Evolutionary conservation across 2,797 vertebrate genomes (phyloP).

Genomic region (Cephalopachus bancanus): DNA sequence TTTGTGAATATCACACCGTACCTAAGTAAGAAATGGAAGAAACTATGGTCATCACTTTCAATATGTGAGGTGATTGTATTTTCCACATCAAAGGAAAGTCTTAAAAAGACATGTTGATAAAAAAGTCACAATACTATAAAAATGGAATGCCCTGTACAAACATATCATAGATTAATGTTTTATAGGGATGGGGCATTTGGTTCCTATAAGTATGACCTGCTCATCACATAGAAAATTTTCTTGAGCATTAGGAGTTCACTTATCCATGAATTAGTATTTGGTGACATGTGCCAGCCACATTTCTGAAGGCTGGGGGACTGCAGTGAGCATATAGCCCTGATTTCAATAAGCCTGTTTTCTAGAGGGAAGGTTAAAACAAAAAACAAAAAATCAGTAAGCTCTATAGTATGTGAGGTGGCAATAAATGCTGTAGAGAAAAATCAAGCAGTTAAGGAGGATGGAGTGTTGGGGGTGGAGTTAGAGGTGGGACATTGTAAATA

Average conservation of each 20-base stretch:
- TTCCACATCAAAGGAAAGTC: not conserved
- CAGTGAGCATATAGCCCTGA: not conserved
- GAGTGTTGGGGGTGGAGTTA: not conserved
- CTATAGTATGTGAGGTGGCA: not conserved
- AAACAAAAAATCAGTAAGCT: not conserved
- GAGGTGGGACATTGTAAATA: not conserved
- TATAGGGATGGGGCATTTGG: not conserved
- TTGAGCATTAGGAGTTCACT: not conserved
- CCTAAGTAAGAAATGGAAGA: not conserved
- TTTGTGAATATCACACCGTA: not conserved
- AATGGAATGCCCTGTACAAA: not conserved
- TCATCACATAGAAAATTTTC: slow-evolving; percentile 20
- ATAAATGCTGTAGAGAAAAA: not conserved
- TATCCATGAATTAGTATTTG: not conserved
- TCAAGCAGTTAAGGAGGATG: not conserved
- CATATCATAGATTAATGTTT: not conserved
- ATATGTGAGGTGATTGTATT: not conserved
- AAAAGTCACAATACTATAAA: not conserved
- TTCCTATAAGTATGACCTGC: not conserved
- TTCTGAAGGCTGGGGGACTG: not conserved
- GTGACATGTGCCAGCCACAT: not conserved
- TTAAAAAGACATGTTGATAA: not conserved
- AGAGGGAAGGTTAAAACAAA: not conserved
- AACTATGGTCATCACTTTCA: slow-evolving; percentile 4
- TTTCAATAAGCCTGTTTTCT: not conserved